Conservation (phyloP, 2,888 invertebrate genomes). For the Diarsia rubi region DNA sequence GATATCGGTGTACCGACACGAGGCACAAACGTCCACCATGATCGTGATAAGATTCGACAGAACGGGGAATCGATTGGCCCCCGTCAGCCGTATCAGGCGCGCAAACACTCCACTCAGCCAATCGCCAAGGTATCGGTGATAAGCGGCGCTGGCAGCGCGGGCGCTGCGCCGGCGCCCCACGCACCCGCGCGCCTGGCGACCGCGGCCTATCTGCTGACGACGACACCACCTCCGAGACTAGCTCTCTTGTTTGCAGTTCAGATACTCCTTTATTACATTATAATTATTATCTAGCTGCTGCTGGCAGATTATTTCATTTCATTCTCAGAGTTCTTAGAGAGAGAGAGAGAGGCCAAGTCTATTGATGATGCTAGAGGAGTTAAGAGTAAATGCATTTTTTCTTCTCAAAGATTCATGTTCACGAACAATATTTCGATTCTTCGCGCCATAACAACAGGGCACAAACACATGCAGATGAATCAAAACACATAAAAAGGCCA, state of each 20-base stretch:
- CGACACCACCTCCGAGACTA: conserved; percentile 79
- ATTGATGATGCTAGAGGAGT: not conserved
- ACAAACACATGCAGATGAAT: not conserved
- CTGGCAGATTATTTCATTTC: conserved; percentile 79
- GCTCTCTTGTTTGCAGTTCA: conserved; percentile 83
- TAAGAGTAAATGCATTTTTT: conserved; percentile 23
- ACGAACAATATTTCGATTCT: conserved; percentile 21
- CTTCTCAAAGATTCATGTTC: conserved; percentile 35
- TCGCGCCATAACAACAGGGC: conserved; percentile 6
- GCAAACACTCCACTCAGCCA: conserved; percentile 89
- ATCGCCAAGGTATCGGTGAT: conserved; percentile 84
- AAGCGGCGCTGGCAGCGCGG: conserved; percentile 72
- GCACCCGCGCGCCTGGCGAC: conserved; percentile 56
- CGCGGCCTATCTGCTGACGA: conserved; percentile 80
- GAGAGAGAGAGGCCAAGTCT: not conserved
- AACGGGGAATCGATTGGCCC: conserved; percentile 89
- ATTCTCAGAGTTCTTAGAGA: conserved; percentile 66
- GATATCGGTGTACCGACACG: conserved; percentile 87
- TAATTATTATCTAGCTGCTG: conserved; percentile 81
- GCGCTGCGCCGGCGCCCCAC: conserved; percentile 66
- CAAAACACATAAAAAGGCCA: not conserved
- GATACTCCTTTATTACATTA: conserved; percentile 88
- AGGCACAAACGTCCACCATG: conserved; percentile 88
- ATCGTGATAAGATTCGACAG: conserved; percentile 87
- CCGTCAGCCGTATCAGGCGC: conserved; percentile 81